Percentiles rank a stretch among this genome's conserved stretches.
These are phyloP conservation scores for Zaprionus inermis DNA, from an alignment of 1,140 invertebrate genomes.

Conservation along the genomic window DNA sequence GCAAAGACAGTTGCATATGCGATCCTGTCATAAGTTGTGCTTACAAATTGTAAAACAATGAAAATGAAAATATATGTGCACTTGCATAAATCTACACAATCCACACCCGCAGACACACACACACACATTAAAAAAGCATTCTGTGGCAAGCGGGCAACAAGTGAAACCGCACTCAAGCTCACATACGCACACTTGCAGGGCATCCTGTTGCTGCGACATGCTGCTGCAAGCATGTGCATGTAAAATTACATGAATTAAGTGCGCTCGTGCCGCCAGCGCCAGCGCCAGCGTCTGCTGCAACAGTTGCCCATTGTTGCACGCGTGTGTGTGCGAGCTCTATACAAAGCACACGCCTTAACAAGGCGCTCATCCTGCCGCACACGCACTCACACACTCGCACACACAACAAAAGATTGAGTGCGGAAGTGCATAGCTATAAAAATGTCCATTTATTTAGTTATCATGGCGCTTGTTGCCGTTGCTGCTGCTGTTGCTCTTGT, in stretches of 20 bases:
- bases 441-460: conserved; percentile 83
- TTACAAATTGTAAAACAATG: conserved; percentile 83
- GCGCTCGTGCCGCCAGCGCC: conserved; percentile 50
- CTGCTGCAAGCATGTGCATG: conserved; percentile 55
- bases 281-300: conserved; percentile 14
- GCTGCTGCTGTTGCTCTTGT: conserved; percentile 41
- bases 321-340: conserved; percentile 37
- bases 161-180: conserved; percentile 71
- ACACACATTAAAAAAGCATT: conserved; percentile 41
- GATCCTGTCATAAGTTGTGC: conserved; percentile 78
- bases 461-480: conserved; percentile 80
- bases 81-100: conserved; percentile 50
- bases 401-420: conserved; percentile 80
- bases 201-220: conserved; percentile 72
- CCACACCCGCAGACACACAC: conserved; percentile 32
- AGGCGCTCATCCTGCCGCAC: conserved; percentile 71
- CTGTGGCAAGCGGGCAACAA: conserved; percentile 63
- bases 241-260: conserved; percentile 82
- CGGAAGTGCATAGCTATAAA: conserved; percentile 83
- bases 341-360: conserved; percentile 72
- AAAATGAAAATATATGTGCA: conserved; percentile 71
- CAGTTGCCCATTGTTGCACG: conserved; percentile 68
- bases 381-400: conserved; percentile 25
- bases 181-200: conserved; percentile 46
- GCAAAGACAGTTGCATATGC: conserved; percentile 27